Percentiles rank a stretch among this genome's conserved stretches.
Evolutionary conservation across 2,113 vertebrate genomes (phyloP).

Genomic region (Elaphurus davidianus): DNA sequence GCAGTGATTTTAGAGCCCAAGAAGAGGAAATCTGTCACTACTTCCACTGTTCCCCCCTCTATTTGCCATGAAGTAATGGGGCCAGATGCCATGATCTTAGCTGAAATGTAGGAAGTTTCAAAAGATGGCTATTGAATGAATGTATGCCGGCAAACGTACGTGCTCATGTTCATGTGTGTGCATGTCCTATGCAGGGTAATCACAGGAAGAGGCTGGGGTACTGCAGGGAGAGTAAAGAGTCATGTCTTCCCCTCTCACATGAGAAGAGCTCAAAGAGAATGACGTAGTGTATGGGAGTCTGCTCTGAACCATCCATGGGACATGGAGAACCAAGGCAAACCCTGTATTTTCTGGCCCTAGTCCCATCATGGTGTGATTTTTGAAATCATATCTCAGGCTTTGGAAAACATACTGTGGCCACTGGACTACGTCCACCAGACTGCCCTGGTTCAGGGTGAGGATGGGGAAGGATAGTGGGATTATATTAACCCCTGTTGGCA

Average conservation of each 20-base stretch:
- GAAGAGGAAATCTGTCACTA: background rate
- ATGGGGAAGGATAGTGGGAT: background rate
- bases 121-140: background rate
- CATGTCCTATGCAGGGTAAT: background rate
- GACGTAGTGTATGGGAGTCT: background rate
- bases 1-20: background rate
- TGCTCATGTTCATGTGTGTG: background rate
- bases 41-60: background rate
- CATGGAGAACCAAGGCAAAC: background rate
- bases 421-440: no score
- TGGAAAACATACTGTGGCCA: background rate
- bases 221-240: background rate
- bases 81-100: background rate
- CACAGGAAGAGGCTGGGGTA: background rate
- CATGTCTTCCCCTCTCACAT: background rate
- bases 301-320: background rate
- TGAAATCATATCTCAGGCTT: background rate
- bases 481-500: background rate
- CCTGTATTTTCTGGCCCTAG: background rate
- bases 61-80: background rate
- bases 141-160: fast-evolving
- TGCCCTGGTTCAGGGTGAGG: background rate
- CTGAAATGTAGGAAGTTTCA: background rate
- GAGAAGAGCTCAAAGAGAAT: background rate
- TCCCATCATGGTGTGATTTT: background rate